Base-by-base conservation (phyloP, 2,797 vertebrate genomes). In the Platyrinchus mystaceus region DNA sequence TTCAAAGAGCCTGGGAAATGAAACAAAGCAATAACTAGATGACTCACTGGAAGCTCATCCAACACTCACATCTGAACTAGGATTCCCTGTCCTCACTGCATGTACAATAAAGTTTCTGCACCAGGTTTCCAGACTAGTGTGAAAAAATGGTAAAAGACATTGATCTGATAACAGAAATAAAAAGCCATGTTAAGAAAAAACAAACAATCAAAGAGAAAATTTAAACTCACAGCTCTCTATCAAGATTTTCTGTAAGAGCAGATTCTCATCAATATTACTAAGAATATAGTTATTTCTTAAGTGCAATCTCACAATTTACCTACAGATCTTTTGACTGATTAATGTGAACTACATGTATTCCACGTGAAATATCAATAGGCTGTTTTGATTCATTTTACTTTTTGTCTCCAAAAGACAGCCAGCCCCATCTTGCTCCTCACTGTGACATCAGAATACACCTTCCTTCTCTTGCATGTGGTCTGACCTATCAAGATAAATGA, bases 21-120 rank as follows among this genome's bases (percentile, higher is more conserved):
- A 92, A 86, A 84, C 17, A 75, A n/a, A 81, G 55, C 68, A 71
- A 14, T 64, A 87, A 52, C 60, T 44, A 71, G 43, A 22, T 34
- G n/a, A 87, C 53, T 80, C 75, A 64, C 34, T 50, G 36, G 28
- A 87, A 90, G 62, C 14, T 82, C 62, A 74, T 15, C 19, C 24
- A 77, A 78, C 17, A 66, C 18, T 18, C 28, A 34, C 12, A 83
- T 20, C 19, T 71, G n/a, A 92, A 36, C 46, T 16, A 47, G 12
- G 30, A 89, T 41, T 86, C 76, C 75, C 67, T 44, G 26, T 26
- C 39, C 41, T 12, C 26, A 39, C 12, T 30, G 8, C 17, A 50
- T 3, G 6, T 14, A 66, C 39, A 36, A 21, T 26, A 8, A 83
- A 80, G 32, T 22, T 41, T 50, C 37, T 20, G 16, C 5, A 74